Base-by-base conservation (phyloP, 2,113 vertebrate genomes). In the Illadopsis cleaveri region DNA sequence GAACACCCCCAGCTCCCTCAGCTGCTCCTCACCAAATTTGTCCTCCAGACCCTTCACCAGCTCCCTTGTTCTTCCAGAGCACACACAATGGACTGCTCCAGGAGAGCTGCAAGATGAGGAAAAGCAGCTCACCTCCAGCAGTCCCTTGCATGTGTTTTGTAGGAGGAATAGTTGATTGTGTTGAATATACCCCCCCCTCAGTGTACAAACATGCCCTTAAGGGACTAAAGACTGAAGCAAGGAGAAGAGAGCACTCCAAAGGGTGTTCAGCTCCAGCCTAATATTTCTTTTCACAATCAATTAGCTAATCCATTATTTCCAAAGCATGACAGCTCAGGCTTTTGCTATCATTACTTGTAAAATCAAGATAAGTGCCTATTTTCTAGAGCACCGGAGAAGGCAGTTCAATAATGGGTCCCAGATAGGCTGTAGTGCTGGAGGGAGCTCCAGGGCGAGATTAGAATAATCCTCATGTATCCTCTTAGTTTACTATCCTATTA, bases 341-440 rank as follows among this genome's bases (percentile, higher is more conserved):
- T 95, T 85, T 88, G 45, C 91, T 92, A 88, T 90, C 82, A 30
- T 90, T 68, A 72, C 51, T 89, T 89, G 72, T 92, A 91, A 91
- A 90, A 96, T 97, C 95, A 96, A 96, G 94, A 91, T 93, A 94
- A 94, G 78, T 76, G 79, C n/a, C 44, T 88, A 35, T 91, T 94
- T 95, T 96, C 92, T 96, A 37, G 96, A 96, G 84, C 44, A 44
- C 44, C 69, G 15, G 62, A 73, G 33, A 94, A 95, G 57, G 69
- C 54, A 72, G 45, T 62, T 90, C 64, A 68, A 5, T 94, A 96
- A 84, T 35, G 31, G 84, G 23, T 31, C 82, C 66, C 87, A 93
- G 93, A 76, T 1, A 95, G 72, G 81, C 78, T 84, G 51, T 30
- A 78, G 88, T 37, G 51, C 69, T 93, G n/a, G 64, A 94, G 33